These are phyloP conservation scores for Hyposoter didymator DNA, from an alignment of 2,888 invertebrate species.

Conservation along the genomic window DNA sequence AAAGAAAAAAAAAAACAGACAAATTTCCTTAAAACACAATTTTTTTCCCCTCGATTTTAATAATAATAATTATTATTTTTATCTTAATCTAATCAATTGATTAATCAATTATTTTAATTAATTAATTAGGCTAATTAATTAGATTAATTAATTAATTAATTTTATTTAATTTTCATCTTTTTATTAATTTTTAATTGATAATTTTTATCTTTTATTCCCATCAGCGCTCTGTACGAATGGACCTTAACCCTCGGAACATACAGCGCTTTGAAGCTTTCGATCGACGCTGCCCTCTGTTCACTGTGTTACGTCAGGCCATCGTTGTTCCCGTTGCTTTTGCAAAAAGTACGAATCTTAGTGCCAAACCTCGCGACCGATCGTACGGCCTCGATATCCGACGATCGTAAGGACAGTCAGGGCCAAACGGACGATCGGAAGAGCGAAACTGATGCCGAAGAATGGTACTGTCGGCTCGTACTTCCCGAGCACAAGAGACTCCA, in stretches of 20 bases:
- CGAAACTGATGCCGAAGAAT: conserved; percentile 85
- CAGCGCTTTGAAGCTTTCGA: conserved; percentile 91
- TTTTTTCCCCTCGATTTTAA: no score
- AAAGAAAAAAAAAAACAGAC: neutral
- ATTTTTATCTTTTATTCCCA: conserved; percentile 1
- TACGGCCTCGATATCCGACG: conserved; percentile 87
- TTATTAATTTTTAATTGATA: no score
- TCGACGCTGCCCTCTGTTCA: conserved; percentile 94
- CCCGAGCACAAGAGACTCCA: conserved; percentile 86
- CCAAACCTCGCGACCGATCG: conserved; percentile 85
- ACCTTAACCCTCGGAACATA: conserved; percentile 89
- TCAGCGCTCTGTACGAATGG: conserved; percentile 90
- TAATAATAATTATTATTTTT: no score
- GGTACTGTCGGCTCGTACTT: conserved; percentile 87
- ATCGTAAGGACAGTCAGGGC: conserved; percentile 86
- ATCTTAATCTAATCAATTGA: no score
- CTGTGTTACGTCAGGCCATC: conserved; percentile 93
- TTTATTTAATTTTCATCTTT: no score
- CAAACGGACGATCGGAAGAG: conserved; percentile 90
- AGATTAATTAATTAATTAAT: no score
- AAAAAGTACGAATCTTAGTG: conserved; percentile 89
- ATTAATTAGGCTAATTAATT: no score
- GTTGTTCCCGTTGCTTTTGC: conserved; percentile 90
- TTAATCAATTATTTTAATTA: no score
- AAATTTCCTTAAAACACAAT: no score